Evolutionary conservation across 2,113 vertebrate genomes (phyloP), one percentile per base, ranked within the genome.

Genomic region (Hoplias malabaricus): DNA sequence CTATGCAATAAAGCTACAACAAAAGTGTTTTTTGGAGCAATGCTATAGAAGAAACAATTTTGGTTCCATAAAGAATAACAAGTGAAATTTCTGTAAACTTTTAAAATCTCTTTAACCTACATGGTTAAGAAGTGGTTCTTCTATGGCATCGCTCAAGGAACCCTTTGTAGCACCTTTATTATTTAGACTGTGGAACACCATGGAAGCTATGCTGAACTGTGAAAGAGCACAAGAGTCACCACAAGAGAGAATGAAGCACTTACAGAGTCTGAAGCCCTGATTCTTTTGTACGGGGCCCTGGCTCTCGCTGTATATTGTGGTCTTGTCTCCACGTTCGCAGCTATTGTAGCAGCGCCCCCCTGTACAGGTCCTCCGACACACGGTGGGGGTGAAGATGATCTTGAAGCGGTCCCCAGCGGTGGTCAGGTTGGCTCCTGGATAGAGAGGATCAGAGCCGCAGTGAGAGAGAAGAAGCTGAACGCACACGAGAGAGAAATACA

Each of bases 341-440:
- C 79, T 93, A 86, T 91, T 93, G 84, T 87, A 87, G 88, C 93
- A 93, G 46, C 54, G 91, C 3, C 90, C 89, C 12, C 85, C 86
- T 1, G 43, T 83, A 85, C 93, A 94, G 63, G 89, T 80, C 75
- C 90, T 76, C 25, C 90, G 90, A 84, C 93, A 94, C 78, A 89
- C 70, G 87, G 90, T 93, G 21, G 93, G 93, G 0, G 93, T 94
- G 83, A 94, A 94, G 80, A 94, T 83, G 7, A 94, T 93, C 89
- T 94, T 94, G 71, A 94, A 93, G 69, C 92, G 91, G 77, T 92
- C 92, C 83, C 92, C 81, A 81, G 31, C 87, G 68, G 92, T 83
- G 7, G 92, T 93, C 73, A 93, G 90, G 87, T 94, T 94, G 68
- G 90, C 90, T 56, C 92, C 92, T 93, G 89, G 80, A 79, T 89